These are phyloP conservation scores for Pasiphila rectangulata DNA, from an alignment of 2,888 invertebrate species.

Conservation along the genomic window DNA sequence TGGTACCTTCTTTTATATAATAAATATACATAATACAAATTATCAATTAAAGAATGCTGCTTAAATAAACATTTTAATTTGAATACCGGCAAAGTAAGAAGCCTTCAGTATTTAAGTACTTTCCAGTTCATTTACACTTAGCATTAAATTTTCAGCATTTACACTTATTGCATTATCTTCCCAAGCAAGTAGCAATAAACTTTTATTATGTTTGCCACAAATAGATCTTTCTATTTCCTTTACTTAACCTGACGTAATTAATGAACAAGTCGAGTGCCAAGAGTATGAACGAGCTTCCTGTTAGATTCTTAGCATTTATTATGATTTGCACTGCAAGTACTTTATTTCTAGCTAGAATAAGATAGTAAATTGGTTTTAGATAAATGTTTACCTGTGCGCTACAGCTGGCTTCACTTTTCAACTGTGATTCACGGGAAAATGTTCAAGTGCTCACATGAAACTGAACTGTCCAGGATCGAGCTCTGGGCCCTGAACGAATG, in stretches of 20 bases:
- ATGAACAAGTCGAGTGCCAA: not conserved
- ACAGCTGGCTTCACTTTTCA: constrained; percentile 48
- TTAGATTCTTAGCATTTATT: too few species aligned
- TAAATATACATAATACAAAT: too few species aligned
- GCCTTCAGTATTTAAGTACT: too few species aligned
- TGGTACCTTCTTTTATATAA: too few species aligned
- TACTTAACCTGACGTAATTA: not conserved
- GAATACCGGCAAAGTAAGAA: too few species aligned
- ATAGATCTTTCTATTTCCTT: not conserved
- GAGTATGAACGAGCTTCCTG: not conserved
- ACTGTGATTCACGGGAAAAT: constrained; percentile 55
- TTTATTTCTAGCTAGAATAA: not conserved
- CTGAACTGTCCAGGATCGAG: constrained; percentile 65
- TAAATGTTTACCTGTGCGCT: constrained; percentile 44
- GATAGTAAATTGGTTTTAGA: not conserved
- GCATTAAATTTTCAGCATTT: not conserved
- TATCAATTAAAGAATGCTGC: too few species aligned
- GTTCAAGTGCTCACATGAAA: constrained; percentile 68
- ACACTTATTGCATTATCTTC: constrained; percentile 1
- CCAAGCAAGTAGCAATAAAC: not conserved
- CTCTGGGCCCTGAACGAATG: constrained; percentile 61
- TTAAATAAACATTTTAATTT: too few species aligned
- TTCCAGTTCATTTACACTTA: too few species aligned
- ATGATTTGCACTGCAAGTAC: too few species aligned
- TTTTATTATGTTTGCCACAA: not conserved